Evolutionary conservation across 2,888 invertebrate genomes (phyloP).

Genomic region (Pinctada fucata): DNA sequence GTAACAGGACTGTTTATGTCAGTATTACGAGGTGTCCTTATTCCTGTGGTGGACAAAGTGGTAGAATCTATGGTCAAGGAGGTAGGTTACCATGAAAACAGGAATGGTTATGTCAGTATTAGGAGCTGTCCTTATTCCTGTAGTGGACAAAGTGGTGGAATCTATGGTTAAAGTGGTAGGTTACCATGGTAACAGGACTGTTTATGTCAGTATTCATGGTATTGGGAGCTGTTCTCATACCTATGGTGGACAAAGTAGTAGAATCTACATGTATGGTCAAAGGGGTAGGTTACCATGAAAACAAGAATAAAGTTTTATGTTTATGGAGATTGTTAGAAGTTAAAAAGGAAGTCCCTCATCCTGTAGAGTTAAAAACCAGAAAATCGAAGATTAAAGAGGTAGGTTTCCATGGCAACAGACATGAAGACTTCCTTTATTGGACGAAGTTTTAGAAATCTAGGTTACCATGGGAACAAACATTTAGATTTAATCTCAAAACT

Average conservation of each 20-base stretch:
- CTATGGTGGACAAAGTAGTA: constrained; percentile 52
- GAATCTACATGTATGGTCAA: constrained; percentile 47
- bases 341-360: no score
- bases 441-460: no score
- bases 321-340: no score
- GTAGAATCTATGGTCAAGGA: constrained; percentile 54
- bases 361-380: no score
- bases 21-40: constrained; percentile 52
- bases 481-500: no score
- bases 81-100: constrained; percentile 39
- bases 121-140: constrained; percentile 57
- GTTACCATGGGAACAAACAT: no score
- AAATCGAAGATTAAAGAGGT: no score
- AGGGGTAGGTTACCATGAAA: constrained; percentile 43
- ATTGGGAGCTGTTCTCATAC: constrained; percentile 55
- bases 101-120: constrained; percentile 47
- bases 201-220: constrained; percentile 29
- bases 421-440: no score
- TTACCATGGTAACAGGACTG: constrained; percentile 36
- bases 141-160: constrained; percentile 51
- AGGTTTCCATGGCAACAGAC: no score
- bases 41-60: constrained; percentile 53
- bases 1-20: constrained; percentile 44
- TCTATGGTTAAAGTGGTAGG: constrained; percentile 57
- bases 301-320: no score